Conservation (phyloP, 1,140 invertebrate species). For the Bombus fervidus region DNA sequence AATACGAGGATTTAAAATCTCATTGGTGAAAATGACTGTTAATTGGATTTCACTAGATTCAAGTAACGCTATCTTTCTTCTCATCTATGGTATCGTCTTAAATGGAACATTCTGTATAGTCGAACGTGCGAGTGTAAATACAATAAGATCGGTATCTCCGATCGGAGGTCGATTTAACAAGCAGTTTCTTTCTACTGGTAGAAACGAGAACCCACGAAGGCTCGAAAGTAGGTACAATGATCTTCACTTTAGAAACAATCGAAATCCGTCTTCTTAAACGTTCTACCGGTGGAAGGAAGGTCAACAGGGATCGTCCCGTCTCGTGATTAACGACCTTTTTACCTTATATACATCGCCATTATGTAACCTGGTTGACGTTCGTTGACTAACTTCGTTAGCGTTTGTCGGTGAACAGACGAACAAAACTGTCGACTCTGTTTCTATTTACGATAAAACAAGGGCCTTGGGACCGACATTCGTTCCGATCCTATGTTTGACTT, state of each 20-base stretch:
- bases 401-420: conserved; percentile 3
- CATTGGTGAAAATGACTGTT: too few species aligned
- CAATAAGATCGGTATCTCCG: background rate
- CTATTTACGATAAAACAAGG: background rate
- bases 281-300: conserved; percentile 25
- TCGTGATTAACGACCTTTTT: conserved; percentile 68
- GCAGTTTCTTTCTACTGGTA: background rate
- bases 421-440: conserved; percentile 7
- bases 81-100: background rate
- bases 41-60: too few species aligned
- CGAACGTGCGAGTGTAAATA: background rate
- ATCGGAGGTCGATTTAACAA: background rate
- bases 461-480: conserved; percentile 65
- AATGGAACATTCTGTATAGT: background rate
- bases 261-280: conserved; percentile 29
- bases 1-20: too few species aligned
- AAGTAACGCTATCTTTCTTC: background rate
- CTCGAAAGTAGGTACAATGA: conserved; percentile 1
- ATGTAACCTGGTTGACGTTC: conserved; percentile 64
- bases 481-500: conserved; percentile 41
- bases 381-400: conserved; percentile 69
- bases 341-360: conserved; percentile 57
- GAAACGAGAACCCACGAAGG: background rate
- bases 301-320: conserved; percentile 4
- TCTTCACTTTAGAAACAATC: background rate